These are phyloP conservation scores for Himalopsyche phryganea DNA, from an alignment of 1,140 invertebrate species.

Conservation along the genomic window DNA sequence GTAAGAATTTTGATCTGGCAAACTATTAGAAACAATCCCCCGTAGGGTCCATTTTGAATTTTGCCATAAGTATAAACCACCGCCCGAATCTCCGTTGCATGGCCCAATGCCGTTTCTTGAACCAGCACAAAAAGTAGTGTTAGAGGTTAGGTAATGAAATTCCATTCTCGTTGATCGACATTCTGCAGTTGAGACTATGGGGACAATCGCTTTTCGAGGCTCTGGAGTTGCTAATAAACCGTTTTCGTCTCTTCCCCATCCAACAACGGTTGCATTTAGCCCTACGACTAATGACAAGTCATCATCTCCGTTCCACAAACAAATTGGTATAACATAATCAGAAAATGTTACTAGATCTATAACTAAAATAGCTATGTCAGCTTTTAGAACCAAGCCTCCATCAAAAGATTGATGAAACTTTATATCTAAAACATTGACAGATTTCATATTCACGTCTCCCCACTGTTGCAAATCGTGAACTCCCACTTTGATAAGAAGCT, in stretches of 20 bases:
- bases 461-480: conserved; percentile 50
- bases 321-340: conserved; percentile 47
- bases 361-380: conserved; percentile 45
- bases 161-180: conserved; percentile 35
- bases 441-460: conserved; percentile 41
- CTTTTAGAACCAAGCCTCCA: conserved; percentile 34
- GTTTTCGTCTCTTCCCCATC: conserved; percentile 42
- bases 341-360: conserved; percentile 38
- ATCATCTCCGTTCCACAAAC: conserved; percentile 46
- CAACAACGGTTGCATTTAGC: conserved; percentile 41
- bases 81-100: conserved; percentile 49
- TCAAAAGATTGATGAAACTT: conserved; percentile 35
- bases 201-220: conserved; percentile 37
- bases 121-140: conserved; percentile 47
- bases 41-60: conserved; percentile 45
- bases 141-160: conserved; percentile 34
- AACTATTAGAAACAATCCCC: conserved; percentile 49
- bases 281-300: conserved; percentile 42
- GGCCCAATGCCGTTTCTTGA: conserved; percentile 42
- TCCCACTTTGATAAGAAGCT: conserved; percentile 46
- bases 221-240: conserved; percentile 32
- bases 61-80: conserved; percentile 39
- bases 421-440: conserved; percentile 39
- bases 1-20: conserved; percentile 38
- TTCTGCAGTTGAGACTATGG: conserved; percentile 41